Evolutionary conservation across 2,888 invertebrate genomes (phyloP), one percentile per base, ranked within the genome.

Genomic region (Pharmacophagus antenor): DNA sequence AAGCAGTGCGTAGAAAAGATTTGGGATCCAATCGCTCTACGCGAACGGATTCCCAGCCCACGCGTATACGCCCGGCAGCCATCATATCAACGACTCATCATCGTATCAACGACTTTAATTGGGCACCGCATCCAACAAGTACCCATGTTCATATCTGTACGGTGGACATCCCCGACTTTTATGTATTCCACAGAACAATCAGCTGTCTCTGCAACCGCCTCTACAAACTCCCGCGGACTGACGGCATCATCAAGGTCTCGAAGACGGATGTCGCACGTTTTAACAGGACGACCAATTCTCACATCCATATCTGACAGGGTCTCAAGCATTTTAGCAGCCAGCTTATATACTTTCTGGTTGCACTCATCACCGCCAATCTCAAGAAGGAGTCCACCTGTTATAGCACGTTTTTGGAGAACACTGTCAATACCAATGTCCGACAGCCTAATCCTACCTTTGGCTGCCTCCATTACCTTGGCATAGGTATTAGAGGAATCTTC

Each of bases 1-100:
- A 47, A 67, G 27, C 65, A 66, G 8, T 63, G 55, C 44, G 63
- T 10, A 1, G 61, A n/a, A n/a, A n/a, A n/a, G n/a, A 62, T 27
- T 63, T 47, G 17, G 60, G 44, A 12, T 50, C 49, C 21, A 63
- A 41, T 2, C 37, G 20, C 21, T 60, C 52, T 0, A 63, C 58
- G n/a, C 56, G 31, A 2, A 48, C 51, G 0, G 25, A 44, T 0
- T 31, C 56, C 63, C 58, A 62, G 7, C 62, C 62, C 1, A 64
- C 49, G 1, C 42, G 50, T 2, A 64, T 20, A 23, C 54, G 20
- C 15, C 37, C 18, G n/a, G 18, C n/a, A 27, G 27, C 41, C 15
- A 20, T 12, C n/a, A n/a, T n/a, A n/a, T n/a, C n/a, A n/a, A n/a
- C n/a, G n/a, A n/a, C n/a, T n/a, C n/a, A n/a, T n/a, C 21, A 65